Conservation (phyloP, 2,888 invertebrate genomes). For the Argyresthia albistria region DNA sequence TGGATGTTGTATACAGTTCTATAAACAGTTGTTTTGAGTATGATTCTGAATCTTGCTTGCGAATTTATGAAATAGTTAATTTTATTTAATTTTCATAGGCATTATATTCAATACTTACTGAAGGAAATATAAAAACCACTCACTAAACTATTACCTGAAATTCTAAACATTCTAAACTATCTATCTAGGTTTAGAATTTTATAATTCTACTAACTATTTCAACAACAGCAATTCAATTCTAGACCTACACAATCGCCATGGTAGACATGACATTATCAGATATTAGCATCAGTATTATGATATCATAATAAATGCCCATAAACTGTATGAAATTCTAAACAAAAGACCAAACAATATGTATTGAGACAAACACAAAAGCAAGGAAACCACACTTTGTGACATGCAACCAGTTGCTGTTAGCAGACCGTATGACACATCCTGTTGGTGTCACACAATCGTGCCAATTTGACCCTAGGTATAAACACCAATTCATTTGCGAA, state of each 20-base stretch:
- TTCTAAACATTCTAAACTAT: too few relatives aligned
- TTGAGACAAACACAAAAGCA: background rate
- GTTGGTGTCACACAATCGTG: background rate
- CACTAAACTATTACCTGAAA: too few relatives aligned
- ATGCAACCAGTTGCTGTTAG: too few relatives aligned
- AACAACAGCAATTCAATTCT: background rate
- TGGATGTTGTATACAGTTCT: background rate
- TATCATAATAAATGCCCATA: slow-evolving; percentile 2
- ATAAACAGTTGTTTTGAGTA: background rate
- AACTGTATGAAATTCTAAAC: background rate
- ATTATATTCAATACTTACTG: too few relatives aligned
- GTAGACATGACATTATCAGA: background rate
- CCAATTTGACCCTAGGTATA: background rate
- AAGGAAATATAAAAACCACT: too few relatives aligned
- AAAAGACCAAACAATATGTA: slow-evolving; percentile 1
- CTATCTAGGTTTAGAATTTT: too few relatives aligned
- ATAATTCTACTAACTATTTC: too few relatives aligned
- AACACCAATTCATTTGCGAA: background rate
- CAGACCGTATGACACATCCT: slow-evolving; percentile 1
- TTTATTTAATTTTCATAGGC: too few relatives aligned
- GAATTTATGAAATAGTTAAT: too few relatives aligned
- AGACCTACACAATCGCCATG: background rate
- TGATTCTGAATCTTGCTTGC: too few relatives aligned
- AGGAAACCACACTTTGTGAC: background rate
- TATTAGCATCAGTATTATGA: background rate